Conservation (phyloP, 1,140 invertebrate species). For the Drosophila neocordata region DNA sequence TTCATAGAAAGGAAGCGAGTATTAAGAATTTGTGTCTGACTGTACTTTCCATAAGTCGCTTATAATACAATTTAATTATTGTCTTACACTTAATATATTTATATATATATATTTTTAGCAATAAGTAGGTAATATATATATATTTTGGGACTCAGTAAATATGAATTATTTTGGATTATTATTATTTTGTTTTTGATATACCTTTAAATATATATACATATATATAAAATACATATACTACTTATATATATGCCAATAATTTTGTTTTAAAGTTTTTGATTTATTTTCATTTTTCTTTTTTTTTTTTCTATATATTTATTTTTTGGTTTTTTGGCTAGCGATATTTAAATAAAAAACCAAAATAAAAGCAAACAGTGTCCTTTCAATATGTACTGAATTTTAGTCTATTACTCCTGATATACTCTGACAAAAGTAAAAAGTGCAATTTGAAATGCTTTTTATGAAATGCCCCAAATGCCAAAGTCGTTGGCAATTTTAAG, state of each 20-base stretch:
- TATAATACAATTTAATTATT: neutral
- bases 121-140: neutral
- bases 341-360: slow-evolving; percentile 4
- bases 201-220: neutral
- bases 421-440: slow-evolving; percentile 79
- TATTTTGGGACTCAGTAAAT: slow-evolving; percentile 7
- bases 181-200: neutral
- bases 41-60: neutral
- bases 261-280: slow-evolving; percentile 27
- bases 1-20: no score
- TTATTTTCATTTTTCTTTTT: slow-evolving; percentile 16
- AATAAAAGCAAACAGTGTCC: slow-evolving; percentile 53
- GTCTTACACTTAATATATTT: slow-evolving; percentile 6
- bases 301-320: slow-evolving; percentile 43
- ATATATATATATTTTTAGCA: neutral
- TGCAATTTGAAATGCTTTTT: slow-evolving; percentile 46
- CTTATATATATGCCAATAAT: neutral
- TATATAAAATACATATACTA: no score
- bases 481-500: slow-evolving; percentile 82
- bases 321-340: slow-evolving; percentile 72
- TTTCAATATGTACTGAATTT: slow-evolving; percentile 77
- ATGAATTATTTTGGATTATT: slow-evolving; percentile 7
- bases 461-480: slow-evolving; percentile 39
- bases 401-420: slow-evolving; percentile 83
- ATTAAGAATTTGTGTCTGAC: neutral